Evolutionary conservation across 37 sponge, comb jelly and placozoan species (phyloP).

Genomic region (Mnemiopsis leidyi): DNA sequence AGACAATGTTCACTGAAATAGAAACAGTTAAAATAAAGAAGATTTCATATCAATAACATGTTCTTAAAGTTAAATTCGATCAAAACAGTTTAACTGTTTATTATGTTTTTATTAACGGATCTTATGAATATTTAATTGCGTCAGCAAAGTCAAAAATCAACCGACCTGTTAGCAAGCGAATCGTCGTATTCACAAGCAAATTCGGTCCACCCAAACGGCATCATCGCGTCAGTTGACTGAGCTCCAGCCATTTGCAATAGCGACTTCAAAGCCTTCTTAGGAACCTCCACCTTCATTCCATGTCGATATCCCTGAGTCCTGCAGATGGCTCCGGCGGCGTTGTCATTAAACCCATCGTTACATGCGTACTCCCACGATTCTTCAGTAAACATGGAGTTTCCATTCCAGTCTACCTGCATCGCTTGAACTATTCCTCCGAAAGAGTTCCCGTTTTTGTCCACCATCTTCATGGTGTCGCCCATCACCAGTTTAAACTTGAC

Average conservation of each 20-base stretch:
- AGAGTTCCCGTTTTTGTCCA: not conserved
- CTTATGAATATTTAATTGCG: no score
- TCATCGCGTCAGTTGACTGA: not conserved
- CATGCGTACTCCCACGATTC: not conserved
- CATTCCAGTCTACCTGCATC: not conserved
- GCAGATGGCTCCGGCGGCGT: constrained; percentile 18
- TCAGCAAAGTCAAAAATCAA: no score
- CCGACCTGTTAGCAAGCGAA: not conserved
- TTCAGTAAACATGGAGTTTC: not conserved
- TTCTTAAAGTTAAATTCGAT: no score
- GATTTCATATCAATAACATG: no score
- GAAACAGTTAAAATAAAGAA: not conserved
- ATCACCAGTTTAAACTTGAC: not conserved
- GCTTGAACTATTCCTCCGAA: not conserved
- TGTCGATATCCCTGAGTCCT: not conserved
- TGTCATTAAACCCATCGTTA: constrained; percentile 34
- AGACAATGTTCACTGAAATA: not conserved
- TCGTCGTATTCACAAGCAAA: not conserved
- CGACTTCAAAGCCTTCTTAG: not conserved
- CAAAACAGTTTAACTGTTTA: no score
- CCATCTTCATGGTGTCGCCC: not conserved
- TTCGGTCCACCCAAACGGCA: not conserved
- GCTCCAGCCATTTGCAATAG: not conserved
- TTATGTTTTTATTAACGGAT: no score
- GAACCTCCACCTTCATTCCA: not conserved